Percentiles rank a stretch among this genome's conserved stretches.
phyloP scores from a whole-genome alignment of 2,797 vertebrate genomes.

The Paguma larvata region DNA sequence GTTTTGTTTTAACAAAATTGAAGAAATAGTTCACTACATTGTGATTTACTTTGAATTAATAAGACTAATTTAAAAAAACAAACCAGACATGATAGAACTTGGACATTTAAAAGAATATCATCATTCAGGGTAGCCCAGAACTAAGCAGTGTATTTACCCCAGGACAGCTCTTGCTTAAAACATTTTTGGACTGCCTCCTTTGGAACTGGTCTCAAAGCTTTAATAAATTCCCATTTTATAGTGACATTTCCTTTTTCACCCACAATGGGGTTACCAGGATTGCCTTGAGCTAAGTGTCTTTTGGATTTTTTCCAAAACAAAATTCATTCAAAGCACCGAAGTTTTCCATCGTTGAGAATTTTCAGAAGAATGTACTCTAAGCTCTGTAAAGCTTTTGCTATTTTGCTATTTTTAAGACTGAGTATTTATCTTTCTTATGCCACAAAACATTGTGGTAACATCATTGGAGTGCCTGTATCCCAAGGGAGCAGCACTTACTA shows the following conservation, averaged over 20 bases:
- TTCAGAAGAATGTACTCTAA: background rate
- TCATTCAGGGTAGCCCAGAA: background rate
- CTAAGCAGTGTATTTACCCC: background rate
- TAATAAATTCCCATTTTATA: background rate
- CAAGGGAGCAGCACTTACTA: background rate
- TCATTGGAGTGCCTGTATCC: background rate
- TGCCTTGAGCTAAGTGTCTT: background rate
- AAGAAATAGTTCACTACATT: constrained; percentile 27
- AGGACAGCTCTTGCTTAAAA: background rate
- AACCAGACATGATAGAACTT: background rate
- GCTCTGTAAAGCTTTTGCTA: background rate
- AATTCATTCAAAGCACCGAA: background rate
- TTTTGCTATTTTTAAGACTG: background rate
- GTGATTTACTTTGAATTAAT: constrained; percentile 43
- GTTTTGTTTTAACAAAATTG: constrained; percentile 17
- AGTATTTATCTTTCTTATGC: background rate
- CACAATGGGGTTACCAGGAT: background rate
- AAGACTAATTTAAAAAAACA: background rate
- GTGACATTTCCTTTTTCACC: background rate
- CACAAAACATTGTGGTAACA: background rate
- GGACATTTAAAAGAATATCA: background rate
- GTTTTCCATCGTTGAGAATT: constrained; percentile 14
- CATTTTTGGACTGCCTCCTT: background rate
- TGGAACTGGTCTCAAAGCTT: background rate
- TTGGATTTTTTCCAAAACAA: constrained; percentile 4